A percentile compares a stretch with the other conserved stretches of the same genome.
Conservation (phyloP, 1,140 invertebrate species). For the Ericerus pela region DNA sequence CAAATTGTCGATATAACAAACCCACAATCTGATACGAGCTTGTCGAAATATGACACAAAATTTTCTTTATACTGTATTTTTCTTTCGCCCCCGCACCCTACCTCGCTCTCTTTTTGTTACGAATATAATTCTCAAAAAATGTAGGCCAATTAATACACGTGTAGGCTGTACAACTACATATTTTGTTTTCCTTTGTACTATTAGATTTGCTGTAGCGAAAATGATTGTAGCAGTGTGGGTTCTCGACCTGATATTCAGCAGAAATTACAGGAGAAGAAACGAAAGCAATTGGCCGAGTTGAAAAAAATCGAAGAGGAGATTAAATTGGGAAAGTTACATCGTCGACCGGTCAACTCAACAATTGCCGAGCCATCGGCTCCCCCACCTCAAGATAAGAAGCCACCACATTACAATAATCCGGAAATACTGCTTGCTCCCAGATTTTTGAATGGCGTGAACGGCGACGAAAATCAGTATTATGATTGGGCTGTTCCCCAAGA, state of each 20-base stretch:
- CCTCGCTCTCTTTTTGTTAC: too few relatives aligned
- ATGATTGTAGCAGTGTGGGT: conserved; percentile 53
- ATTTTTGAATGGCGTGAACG: conserved; percentile 36
- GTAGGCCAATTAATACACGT: too few relatives aligned
- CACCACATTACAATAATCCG: conserved; percentile 42
- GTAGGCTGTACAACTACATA: too few relatives aligned
- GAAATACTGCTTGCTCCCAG: conserved; percentile 61
- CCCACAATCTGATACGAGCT: too few relatives aligned
- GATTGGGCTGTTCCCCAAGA: conserved; percentile 18
- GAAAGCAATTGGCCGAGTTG: conserved; percentile 68
- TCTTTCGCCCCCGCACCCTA: too few relatives aligned
- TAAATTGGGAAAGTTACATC: conserved; percentile 58
- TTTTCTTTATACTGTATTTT: too few relatives aligned
- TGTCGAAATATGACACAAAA: too few relatives aligned
- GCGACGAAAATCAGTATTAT: conserved; percentile 25
- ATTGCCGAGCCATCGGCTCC: conserved; percentile 24
- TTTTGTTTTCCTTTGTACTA: conserved; percentile 9
- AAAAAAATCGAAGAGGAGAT: conserved; percentile 68
- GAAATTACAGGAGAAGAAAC: conserved; percentile 74
- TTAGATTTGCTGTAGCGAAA: conserved; percentile 47
- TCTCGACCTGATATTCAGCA: conserved; percentile 70
- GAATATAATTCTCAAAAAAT: too few relatives aligned
- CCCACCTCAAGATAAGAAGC: conserved; percentile 26
- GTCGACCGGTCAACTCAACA: conserved; percentile 31
- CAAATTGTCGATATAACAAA: too few relatives aligned